Conservation (phyloP, 2,113 vertebrate genomes). For the Apaloderma vittatum region DNA sequence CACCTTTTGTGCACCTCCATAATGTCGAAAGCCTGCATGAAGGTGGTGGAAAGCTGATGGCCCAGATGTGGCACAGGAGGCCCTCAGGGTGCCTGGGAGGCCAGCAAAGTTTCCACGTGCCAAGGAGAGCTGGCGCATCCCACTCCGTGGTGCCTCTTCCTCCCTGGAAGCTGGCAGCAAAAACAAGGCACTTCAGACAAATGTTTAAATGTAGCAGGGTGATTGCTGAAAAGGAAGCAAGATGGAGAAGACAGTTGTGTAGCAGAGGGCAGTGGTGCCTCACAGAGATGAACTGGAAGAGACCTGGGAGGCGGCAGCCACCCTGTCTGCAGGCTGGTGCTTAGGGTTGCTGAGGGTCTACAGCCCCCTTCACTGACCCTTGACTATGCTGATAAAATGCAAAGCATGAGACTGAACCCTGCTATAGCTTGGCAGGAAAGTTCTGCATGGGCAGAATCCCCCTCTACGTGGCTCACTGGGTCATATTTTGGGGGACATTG, state of each 20-base stretch:
- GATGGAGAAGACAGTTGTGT: rapidly evolving
- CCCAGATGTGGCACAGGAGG: background rate
- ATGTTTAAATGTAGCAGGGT: background rate
- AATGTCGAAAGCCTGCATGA: background rate
- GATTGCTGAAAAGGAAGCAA: background rate
- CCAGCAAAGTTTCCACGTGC: background rate
- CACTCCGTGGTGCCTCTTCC: background rate
- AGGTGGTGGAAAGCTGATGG: background rate
- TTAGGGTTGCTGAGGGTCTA: background rate
- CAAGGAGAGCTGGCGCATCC: background rate
- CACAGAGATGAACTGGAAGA: background rate
- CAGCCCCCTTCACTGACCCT: background rate
- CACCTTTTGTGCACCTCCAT: background rate
- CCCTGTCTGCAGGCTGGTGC: background rate
- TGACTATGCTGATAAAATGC: background rate
- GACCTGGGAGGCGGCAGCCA: background rate
- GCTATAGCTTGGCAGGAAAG: background rate
- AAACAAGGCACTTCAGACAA: background rate
- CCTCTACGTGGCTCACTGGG: background rate
- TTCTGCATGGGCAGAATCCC: background rate
- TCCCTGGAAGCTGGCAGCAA: background rate
- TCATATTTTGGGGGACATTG: background rate
- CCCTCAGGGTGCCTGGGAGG: background rate
- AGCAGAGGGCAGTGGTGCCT: background rate
- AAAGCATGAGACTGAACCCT: background rate